A percentile compares a stretch with the other conserved stretches of the same genome.
These are phyloP conservation scores for Patella caerulea DNA, from an alignment of 2,888 invertebrate genomes.

Conservation along the genomic window DNA sequence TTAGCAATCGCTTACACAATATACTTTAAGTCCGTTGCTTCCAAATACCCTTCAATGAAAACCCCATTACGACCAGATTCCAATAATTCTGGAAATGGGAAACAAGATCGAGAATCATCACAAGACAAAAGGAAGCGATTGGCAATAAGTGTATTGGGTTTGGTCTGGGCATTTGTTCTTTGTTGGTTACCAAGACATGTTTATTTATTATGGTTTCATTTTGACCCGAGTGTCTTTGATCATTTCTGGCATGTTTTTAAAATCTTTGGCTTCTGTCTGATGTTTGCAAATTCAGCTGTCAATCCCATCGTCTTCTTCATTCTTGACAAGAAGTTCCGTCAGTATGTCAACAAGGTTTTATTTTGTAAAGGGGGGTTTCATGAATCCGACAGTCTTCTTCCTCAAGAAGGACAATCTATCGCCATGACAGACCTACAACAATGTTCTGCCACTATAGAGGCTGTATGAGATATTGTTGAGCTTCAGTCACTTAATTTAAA, in stretches of 20 bases:
- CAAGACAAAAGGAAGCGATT: conserved; percentile 27
- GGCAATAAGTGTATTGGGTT: conserved; percentile 47
- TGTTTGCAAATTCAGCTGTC: conserved; percentile 43
- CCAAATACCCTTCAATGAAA: conserved; percentile 23
- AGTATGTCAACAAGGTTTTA: conserved; percentile 24
- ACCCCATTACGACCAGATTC: conserved; percentile 20
- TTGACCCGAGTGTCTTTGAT: conserved; percentile 46
- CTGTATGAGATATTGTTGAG: background rate
- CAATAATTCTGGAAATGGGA: conserved; percentile 9
- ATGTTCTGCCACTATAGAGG: background rate
- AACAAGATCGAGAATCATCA: conserved; percentile 8
- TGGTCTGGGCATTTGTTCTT: conserved; percentile 52
- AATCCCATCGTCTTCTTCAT: conserved; percentile 44
- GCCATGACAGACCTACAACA: conserved; percentile 3
- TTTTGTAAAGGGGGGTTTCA: background rate
- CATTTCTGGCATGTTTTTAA: conserved; percentile 59
- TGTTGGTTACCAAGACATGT: conserved; percentile 60
- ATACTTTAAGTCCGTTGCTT: conserved; percentile 21
- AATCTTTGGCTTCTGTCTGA: conserved; percentile 45
- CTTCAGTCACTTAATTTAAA: too few species aligned
- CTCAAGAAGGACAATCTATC: background rate
- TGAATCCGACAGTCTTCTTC: background rate
- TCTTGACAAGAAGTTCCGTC: conserved; percentile 39
- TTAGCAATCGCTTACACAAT: conserved; percentile 33
- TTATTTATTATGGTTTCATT: conserved; percentile 58